phyloP scores from a whole-genome alignment of 1,140 invertebrate species.

The Drosophila kepulauana region DNA sequence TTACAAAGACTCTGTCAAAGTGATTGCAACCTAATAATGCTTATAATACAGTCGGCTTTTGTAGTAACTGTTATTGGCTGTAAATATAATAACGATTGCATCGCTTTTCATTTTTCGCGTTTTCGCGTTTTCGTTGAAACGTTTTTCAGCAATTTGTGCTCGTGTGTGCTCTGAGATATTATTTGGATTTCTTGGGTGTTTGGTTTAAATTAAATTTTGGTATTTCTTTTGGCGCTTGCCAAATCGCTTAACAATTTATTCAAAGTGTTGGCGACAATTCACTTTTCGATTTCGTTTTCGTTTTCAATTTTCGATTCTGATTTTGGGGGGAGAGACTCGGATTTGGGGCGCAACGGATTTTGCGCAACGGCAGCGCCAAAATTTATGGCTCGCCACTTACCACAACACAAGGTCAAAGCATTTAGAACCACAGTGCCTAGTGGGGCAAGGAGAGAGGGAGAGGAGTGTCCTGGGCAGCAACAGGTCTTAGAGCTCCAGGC shows the following conservation, averaged over 20 bases:
- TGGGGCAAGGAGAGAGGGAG: neutral
- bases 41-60: neutral
- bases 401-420: constrained; percentile 67
- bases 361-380: constrained; percentile 65
- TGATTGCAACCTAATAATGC: neutral
- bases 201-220: constrained; percentile 18
- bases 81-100: constrained; percentile 32
- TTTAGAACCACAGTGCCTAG: constrained; percentile 32
- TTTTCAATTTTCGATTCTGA: constrained; percentile 49
- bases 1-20: neutral
- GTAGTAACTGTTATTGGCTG: constrained; percentile 17
- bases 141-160: constrained; percentile 22
- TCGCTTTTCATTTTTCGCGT: constrained; percentile 33
- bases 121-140: constrained; percentile 16
- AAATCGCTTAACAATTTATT: constrained; percentile 62
- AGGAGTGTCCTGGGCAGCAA: constrained; percentile 24
- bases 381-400: constrained; percentile 74
- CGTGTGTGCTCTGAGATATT: constrained; percentile 21
- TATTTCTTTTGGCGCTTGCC: constrained; percentile 43
- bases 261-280: constrained; percentile 75
- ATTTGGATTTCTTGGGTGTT: constrained; percentile 30
- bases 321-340: constrained; percentile 34
- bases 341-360: constrained; percentile 48
- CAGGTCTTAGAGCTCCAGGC: constrained; percentile 42
- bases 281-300: constrained; percentile 60